Evolutionary conservation across 1,140 invertebrate species (phyloP), one percentile per base, ranked within the genome.

Genomic region (Pseudoatta argentina): DNA sequence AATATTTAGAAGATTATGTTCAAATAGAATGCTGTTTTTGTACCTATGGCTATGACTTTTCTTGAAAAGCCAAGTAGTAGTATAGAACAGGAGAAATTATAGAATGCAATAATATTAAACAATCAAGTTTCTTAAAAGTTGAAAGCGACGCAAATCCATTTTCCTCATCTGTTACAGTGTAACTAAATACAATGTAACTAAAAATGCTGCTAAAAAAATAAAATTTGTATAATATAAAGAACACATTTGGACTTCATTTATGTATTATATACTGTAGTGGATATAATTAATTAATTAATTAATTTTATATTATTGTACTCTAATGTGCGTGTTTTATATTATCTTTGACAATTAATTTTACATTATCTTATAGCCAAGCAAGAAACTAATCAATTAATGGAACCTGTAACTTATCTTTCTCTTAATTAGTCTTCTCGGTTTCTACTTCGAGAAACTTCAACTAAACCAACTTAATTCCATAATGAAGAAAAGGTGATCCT

Each of bases 381-480:
- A 57, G 53, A 57, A 27, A 73, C 10, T 73, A 39, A 73, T 73
- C 71, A 30, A 10, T 59, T 73, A 73, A 24, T 59, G 30, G 55
- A 24, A 39, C 30, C 14, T 34, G n/a, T 73, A 73, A 73, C 30
- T 75, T 75, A n/a, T 39, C 6, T 34, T 6, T 34, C 30, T 39
- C 34, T 61, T 21, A 21, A 51, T 72, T 72, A 51, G 21, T 3
- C 12, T 76, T 61, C 14, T 8, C 5, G 21, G 16, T 21, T 21
- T 16, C 21, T 71, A 44, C 14, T 21, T 39, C 12, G 14, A 0
- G 0, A 59, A 59, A 76, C n/a, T 76, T 39, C 34, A 39, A 44
- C 14, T 16, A 57, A 14, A 44, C 8, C 1, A 76, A 34, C n/a
- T 76, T 57, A 67, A 55, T 75, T 59, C n/a, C 3, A 16, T 76